phyloP scores from a whole-genome alignment of 2,888 invertebrate genomes.

The Amphipoea lucens region DNA sequence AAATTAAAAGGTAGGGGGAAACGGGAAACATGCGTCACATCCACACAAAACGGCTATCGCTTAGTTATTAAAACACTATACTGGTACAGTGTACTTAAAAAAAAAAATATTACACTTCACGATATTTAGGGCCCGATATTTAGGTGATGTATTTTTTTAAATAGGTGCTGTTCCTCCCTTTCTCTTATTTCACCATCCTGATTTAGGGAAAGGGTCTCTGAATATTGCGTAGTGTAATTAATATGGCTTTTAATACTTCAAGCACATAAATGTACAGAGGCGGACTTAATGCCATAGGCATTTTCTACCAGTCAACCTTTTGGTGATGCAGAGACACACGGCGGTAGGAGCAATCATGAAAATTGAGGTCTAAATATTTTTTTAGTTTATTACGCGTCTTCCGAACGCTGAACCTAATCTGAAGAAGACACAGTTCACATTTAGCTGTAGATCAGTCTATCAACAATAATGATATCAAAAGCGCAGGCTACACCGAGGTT shows the following conservation, averaged over 20 bases:
- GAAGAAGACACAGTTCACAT: neutral
- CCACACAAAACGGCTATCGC: no score
- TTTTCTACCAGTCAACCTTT: neutral
- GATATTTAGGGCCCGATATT: no score
- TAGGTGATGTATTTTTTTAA: no score
- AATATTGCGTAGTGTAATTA: no score
- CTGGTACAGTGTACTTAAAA: no score
- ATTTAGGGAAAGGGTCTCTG: no score
- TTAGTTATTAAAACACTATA: no score
- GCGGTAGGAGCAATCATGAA: neutral
- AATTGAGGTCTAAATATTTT: neutral
- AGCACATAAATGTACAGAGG: neutral
- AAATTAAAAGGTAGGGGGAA: no score
- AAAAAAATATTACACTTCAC: no score
- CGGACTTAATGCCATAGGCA: neutral
- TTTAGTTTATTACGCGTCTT: neutral
- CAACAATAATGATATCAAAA: neutral
- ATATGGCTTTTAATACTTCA: neutral
- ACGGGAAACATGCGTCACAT: no score
- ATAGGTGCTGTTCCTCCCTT: no score
- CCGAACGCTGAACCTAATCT: neutral
- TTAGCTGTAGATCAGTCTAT: neutral
- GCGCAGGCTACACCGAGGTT: slow-evolving; percentile 10
- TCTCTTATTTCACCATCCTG: no score
- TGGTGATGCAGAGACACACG: neutral